Conservation (phyloP, 2,113 vertebrate species). For the Trinectes maculatus region DNA sequence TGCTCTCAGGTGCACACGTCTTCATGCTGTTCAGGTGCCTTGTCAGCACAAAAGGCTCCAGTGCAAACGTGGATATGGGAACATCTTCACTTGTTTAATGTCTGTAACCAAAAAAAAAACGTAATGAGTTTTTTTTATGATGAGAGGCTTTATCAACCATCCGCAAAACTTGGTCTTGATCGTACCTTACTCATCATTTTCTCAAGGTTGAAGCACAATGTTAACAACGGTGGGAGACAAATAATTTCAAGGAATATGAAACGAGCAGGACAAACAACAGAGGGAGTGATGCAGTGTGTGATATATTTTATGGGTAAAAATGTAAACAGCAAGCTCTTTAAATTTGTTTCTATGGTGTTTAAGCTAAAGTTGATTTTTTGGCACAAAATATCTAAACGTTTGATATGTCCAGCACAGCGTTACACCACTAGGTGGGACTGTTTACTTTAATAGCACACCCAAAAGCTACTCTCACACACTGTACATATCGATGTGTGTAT, state of each 20-base stretch:
- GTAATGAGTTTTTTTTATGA: conserved; percentile 17
- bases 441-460: conserved; percentile 34
- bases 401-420: neutral
- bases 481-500: neutral
- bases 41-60: conserved; percentile 66
- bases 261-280: neutral
- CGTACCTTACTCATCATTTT: conserved; percentile 71
- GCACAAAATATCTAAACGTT: neutral
- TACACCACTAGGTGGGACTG: conserved; percentile 73
- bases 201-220: conserved; percentile 69
- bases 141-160: conserved; percentile 60
- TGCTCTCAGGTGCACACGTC: too few relatives aligned
- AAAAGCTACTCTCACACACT: conserved; percentile 5
- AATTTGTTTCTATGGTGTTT: conserved; percentile 3
- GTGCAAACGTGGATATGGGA: conserved; percentile 31
- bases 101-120: conserved; percentile 54
- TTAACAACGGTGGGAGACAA: conserved; percentile 39
- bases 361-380: neutral
- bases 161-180: conserved; percentile 50
- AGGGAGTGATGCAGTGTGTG: conserved; percentile 10
- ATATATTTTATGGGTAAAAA: neutral
- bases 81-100: conserved; percentile 59
- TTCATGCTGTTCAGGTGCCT: conserved; percentile 59
- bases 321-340: neutral
- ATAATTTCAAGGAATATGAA: conserved; percentile 38